These are phyloP conservation scores for Zoanthus solanderi DNA, from an alignment of 92 coral and sea anemone species.

Conservation along the genomic window DNA sequence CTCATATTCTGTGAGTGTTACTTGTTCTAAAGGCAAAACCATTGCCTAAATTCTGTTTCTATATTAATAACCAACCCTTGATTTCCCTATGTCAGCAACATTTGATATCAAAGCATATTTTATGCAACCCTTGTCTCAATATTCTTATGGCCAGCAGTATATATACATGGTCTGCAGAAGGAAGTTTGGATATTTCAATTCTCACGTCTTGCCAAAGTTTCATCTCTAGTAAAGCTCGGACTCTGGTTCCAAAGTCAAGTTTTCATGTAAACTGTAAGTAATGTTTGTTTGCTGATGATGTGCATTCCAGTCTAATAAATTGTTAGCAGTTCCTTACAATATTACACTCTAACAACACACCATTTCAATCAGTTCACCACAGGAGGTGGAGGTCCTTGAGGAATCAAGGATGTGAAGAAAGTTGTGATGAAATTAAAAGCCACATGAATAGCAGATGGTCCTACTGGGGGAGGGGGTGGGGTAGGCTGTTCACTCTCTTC, in stretches of 20 bases:
- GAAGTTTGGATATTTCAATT: neutral
- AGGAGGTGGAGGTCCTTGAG: constrained; percentile 67
- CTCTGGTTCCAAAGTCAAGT: neutral
- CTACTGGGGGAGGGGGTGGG: constrained; percentile 77
- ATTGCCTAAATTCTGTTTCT: neutral
- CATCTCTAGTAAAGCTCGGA: neutral
- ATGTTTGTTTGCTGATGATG: neutral
- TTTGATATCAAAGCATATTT: neutral
- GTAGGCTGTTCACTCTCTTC: constrained; percentile 56
- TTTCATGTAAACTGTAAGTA: neutral
- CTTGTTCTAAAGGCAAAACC: no score
- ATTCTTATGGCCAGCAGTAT: neutral
- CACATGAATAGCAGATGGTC: constrained; percentile 81
- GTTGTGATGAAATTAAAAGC: constrained; percentile 88
- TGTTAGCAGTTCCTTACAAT: neutral
- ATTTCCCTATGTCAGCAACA: neutral
- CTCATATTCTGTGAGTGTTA: no score
- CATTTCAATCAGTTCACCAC: constrained; percentile 29
- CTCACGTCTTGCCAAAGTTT: neutral
- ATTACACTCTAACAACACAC: neutral
- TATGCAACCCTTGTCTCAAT: neutral
- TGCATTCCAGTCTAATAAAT: neutral
- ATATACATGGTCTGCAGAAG: neutral
- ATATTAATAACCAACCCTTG: neutral
- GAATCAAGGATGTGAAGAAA: constrained; percentile 93